Conservation (phyloP, 37 sponge, comb jelly and placozoan species). For the Chondrosia reniformis region DNA sequence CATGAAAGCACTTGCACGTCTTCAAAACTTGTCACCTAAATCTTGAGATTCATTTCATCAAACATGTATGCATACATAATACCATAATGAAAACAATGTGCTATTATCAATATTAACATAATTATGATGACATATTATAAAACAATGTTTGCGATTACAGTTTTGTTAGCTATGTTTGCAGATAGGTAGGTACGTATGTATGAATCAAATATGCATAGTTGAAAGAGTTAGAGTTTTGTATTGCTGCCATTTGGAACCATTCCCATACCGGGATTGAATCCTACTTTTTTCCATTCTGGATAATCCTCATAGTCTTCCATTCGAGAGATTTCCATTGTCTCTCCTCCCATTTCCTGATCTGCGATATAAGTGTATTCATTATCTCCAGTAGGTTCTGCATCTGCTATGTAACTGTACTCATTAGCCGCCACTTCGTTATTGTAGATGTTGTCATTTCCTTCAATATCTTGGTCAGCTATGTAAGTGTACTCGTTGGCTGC, state of each 20-base stretch:
- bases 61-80: too few relatives aligned
- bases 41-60: too few relatives aligned
- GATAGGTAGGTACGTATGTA: neutral
- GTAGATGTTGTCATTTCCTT: neutral
- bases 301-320: slow-evolving; percentile 23
- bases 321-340: neutral
- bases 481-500: slow-evolving; percentile 7
- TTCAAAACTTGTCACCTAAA: too few relatives aligned
- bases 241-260: too few relatives aligned
- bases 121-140: too few relatives aligned
- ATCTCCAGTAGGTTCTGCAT: neutral
- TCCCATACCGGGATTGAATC: neutral
- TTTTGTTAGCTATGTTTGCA: too few relatives aligned
- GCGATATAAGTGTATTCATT: neutral
- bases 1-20: too few relatives aligned
- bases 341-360: neutral
- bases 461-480: slow-evolving; percentile 14
- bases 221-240: too few relatives aligned
- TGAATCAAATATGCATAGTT: neutral
- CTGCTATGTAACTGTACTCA: neutral
- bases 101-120: too few relatives aligned
- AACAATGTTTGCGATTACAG: too few relatives aligned
- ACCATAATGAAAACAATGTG: too few relatives aligned
- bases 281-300: slow-evolving; percentile 9
- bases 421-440: neutral